Conservation (phyloP, 1,140 invertebrate species). For the Brachionus angularis region DNA sequence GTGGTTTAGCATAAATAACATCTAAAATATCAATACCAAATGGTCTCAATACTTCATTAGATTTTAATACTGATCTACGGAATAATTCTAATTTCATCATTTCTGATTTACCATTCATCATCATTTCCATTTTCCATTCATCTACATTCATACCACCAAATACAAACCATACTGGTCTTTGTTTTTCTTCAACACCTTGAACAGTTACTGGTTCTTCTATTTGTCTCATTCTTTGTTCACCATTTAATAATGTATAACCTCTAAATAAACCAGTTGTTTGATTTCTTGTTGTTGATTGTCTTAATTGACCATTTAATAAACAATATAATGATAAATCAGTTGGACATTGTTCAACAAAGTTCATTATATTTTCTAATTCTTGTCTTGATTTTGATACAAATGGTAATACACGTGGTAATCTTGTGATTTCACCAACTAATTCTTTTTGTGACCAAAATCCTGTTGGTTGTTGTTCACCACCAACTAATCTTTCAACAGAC, state of each 20-base stretch:
- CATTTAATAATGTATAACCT: too few relatives aligned
- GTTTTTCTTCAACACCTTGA: too few relatives aligned
- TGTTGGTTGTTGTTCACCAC: neutral
- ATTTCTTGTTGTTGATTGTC: too few relatives aligned
- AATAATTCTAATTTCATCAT: conserved; percentile 77
- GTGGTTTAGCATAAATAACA: conserved; percentile 87
- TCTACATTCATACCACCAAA: conserved; percentile 95
- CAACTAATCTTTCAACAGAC: neutral
- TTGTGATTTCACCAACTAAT: neutral
- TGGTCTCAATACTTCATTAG: conserved; percentile 69
- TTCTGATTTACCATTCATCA: conserved; percentile 74
- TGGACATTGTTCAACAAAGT: too few relatives aligned
- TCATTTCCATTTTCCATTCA: conserved; percentile 86
- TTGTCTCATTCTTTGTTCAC: too few relatives aligned
- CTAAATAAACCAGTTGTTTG: too few relatives aligned
- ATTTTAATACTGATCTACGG: conserved; percentile 69
- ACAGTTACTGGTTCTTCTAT: too few relatives aligned
- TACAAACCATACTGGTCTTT: conserved; percentile 80
- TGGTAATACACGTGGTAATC: conserved; percentile 34
- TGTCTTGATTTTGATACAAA: conserved; percentile 13
- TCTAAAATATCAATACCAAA: conserved; percentile 75
- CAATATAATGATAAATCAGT: too few relatives aligned
- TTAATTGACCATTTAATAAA: too few relatives aligned
- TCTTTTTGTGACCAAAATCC: conserved; percentile 30
- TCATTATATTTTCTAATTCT: neutral